A percentile compares a stretch with the other conserved stretches of the same genome.
phyloP scores from a whole-genome alignment of 2,797 vertebrate genomes.

The Macropodus opercularis region DNA sequence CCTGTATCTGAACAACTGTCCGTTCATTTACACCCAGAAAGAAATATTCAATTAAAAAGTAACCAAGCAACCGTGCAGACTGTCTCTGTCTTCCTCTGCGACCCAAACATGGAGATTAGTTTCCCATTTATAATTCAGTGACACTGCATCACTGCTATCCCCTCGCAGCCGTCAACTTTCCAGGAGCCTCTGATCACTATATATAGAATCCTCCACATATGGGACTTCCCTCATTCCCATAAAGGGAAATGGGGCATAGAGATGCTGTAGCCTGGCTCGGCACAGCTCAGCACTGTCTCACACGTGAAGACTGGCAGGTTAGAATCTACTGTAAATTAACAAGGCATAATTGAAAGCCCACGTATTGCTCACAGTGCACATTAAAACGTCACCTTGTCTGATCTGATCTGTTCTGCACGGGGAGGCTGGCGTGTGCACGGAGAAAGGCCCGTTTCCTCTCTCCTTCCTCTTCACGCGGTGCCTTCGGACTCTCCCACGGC shows the following conservation, averaged over 20 bases:
- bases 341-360: slow-evolving; percentile 14
- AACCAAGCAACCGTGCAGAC: not conserved
- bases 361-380: slow-evolving; percentile 31
- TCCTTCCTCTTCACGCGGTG: slow-evolving; percentile 31
- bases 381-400: slow-evolving; percentile 40
- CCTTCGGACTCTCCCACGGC: slow-evolving; percentile 18
- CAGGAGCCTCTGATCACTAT: slow-evolving; percentile 84
- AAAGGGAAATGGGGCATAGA: slow-evolving; percentile 86
- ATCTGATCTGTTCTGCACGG: slow-evolving; percentile 40
- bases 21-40: slow-evolving; percentile 1
- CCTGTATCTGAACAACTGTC: not conserved
- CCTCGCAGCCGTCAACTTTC: slow-evolving; percentile 50
- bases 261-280: slow-evolving; percentile 49
- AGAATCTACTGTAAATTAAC: slow-evolving; percentile 12
- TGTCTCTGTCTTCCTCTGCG: slow-evolving; percentile 3
- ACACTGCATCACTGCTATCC: slow-evolving; percentile 38
- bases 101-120: slow-evolving; percentile 37
- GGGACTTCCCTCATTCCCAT: slow-evolving; percentile 83
- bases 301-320: slow-evolving; percentile 31
- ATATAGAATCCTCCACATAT: slow-evolving; percentile 85
- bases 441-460: slow-evolving; percentile 14
- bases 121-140: slow-evolving; percentile 57
- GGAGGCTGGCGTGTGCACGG: slow-evolving; percentile 27
- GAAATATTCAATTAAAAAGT: no score
- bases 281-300: slow-evolving; percentile 30